Conservation (phyloP, 2,888 invertebrate species). For the Chrysomela aeneicollis region DNA sequence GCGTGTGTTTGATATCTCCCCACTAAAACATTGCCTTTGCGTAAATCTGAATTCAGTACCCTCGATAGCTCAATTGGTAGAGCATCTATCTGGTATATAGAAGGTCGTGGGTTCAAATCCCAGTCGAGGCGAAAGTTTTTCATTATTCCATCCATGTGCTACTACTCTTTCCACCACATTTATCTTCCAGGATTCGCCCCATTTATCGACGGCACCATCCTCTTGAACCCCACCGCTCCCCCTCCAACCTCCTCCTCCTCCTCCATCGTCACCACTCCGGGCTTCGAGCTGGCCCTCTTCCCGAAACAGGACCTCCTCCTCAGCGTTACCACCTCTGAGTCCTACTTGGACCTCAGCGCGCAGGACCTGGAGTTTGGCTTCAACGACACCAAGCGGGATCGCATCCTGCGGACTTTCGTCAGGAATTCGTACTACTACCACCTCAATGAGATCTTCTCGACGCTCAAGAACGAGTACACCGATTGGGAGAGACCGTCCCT, state of each 20-base stretch:
- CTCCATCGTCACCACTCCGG: slow-evolving; percentile 75
- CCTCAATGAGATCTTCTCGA: slow-evolving; percentile 93
- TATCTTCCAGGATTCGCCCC: slow-evolving; percentile 78
- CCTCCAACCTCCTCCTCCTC: slow-evolving; percentile 47
- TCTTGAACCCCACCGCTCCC: slow-evolving; percentile 68
- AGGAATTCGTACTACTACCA: slow-evolving; percentile 95
- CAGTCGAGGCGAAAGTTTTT: too few species aligned
- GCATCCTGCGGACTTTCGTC: slow-evolving; percentile 89
- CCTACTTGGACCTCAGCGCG: slow-evolving; percentile 82
- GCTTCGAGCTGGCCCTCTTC: slow-evolving; percentile 83
- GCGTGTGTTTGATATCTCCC: too few species aligned
- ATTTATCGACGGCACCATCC: slow-evolving; percentile 89
- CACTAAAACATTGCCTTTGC: too few species aligned
- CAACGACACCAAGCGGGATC: slow-evolving; percentile 85
- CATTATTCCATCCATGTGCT: too few species aligned
- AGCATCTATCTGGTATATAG: too few species aligned
- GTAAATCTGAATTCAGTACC: too few species aligned
- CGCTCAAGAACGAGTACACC: slow-evolving; percentile 92
- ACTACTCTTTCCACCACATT: too few species aligned
- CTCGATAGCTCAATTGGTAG: too few species aligned
- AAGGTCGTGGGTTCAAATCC: too few species aligned
- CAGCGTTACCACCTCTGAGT: slow-evolving; percentile 83
- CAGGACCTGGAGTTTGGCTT: slow-evolving; percentile 91
- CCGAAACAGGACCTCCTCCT: slow-evolving; percentile 84
- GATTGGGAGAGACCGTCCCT: slow-evolving; percentile 93